A percentile compares a stretch with the other conserved stretches of the same genome.
Conservation (phyloP, 2,797 vertebrate genomes). For the Acanthis flammea region DNA sequence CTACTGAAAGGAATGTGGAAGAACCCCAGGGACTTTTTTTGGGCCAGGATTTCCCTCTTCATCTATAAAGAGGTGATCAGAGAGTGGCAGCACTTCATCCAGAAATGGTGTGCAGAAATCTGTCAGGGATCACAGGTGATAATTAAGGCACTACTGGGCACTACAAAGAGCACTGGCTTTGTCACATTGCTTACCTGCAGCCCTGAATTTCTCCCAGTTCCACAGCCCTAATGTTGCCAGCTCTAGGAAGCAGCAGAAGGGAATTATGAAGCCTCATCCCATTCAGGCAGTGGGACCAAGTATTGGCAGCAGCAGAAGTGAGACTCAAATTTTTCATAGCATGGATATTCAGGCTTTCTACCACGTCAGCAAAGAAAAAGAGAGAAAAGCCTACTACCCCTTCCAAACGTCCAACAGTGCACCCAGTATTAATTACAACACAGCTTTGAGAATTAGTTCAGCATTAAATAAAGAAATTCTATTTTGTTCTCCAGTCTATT, state of each 20-base stretch:
- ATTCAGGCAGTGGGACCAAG: neutral
- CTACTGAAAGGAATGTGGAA: neutral
- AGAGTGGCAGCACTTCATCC: neutral
- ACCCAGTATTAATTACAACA: neutral
- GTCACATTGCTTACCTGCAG: neutral
- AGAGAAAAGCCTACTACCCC: neutral
- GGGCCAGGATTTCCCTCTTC: neutral
- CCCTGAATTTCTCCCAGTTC: neutral
- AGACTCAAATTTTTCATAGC: neutral
- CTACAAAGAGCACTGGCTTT: neutral
- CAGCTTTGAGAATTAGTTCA: neutral
- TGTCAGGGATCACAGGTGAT: neutral
- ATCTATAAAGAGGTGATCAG: neutral
- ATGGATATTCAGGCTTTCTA: neutral
- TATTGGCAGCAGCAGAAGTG: neutral
- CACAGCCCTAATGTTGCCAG: neutral
- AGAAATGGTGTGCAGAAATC: neutral
- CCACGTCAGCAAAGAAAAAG: neutral
- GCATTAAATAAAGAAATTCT: neutral
- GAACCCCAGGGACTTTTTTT: neutral
- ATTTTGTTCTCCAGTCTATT: neutral
- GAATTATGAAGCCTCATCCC: neutral
- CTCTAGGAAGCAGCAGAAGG: neutral
- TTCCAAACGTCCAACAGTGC: neutral
- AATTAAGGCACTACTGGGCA: rapidly evolving